These are phyloP conservation scores for Latheticus oryzae DNA, from an alignment of 2,888 invertebrate species.

Conservation along the genomic window DNA sequence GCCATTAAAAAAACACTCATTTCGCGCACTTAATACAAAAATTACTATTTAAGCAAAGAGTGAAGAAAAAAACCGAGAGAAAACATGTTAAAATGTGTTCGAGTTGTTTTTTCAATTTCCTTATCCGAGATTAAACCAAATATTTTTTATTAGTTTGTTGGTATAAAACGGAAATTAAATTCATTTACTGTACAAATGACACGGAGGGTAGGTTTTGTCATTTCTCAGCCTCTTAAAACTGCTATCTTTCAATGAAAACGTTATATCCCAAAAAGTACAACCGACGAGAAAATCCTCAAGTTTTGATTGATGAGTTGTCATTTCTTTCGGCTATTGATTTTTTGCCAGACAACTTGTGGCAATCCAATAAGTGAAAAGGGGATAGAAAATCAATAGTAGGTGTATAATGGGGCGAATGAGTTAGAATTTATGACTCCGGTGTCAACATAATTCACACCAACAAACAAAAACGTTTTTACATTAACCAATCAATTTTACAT, in stretches of 20 bases:
- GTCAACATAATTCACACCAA: conserved; percentile 4
- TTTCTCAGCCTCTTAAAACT: no score
- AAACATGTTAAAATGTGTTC: conserved; percentile 17
- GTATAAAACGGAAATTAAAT: conserved; percentile 32
- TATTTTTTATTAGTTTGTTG: conserved; percentile 36
- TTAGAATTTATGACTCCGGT: conserved; percentile 6
- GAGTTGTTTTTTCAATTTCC: conserved; percentile 34
- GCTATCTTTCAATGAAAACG: conserved; percentile 23
- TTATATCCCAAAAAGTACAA: conserved; percentile 17
- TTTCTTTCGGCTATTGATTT: conserved; percentile 40
- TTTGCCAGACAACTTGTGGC: conserved; percentile 28
- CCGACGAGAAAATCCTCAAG: conserved; percentile 9
- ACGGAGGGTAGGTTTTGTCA: conserved; percentile 1
- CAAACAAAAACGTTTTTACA: neutral
- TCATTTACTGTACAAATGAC: conserved; percentile 32
- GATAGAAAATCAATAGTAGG: conserved; percentile 27
- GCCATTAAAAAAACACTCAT: no score
- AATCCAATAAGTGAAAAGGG: conserved; percentile 36
- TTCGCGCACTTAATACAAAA: neutral
- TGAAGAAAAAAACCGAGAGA: neutral
- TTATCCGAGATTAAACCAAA: conserved; percentile 35
- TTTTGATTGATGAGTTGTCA: conserved; percentile 42
- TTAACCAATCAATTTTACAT: neutral
- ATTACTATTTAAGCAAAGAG: no score
- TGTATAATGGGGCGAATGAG: conserved; percentile 24